A percentile compares a stretch with the other conserved stretches of the same genome.
These are phyloP conservation scores for Euzophera pinguis DNA, from an alignment of 2,888 invertebrate genomes.

Conservation along the genomic window DNA sequence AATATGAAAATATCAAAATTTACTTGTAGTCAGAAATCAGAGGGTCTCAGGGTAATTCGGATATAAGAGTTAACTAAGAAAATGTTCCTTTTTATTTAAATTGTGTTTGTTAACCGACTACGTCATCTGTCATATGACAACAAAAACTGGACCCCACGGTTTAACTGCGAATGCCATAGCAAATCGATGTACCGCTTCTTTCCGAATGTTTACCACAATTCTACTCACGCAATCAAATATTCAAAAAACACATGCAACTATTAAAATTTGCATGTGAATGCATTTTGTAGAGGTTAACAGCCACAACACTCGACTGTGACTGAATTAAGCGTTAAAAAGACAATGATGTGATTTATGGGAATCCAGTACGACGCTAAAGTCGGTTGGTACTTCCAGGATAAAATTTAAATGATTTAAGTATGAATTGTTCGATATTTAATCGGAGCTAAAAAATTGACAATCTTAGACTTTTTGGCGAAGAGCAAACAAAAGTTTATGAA, in stretches of 20 bases:
- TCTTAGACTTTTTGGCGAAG: too few relatives aligned
- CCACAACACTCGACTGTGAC: constrained; percentile 29
- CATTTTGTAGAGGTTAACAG: constrained; percentile 35
- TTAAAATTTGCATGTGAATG: constrained; percentile 44
- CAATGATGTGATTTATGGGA: constrained; percentile 29
- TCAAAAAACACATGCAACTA: constrained; percentile 37
- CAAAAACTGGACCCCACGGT: not conserved
- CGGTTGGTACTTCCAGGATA: too few relatives aligned
- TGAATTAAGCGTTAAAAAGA: constrained; percentile 32
- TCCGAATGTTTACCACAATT: constrained; percentile 38
- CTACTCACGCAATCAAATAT: constrained; percentile 59
- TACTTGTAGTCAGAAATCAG: too few relatives aligned
- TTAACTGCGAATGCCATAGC: constrained; percentile 22
- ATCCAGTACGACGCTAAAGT: too few relatives aligned
- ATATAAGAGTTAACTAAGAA: too few relatives aligned
- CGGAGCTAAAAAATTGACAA: too few relatives aligned
- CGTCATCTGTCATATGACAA: not conserved
- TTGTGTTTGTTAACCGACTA: not conserved
- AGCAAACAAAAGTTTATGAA: too few relatives aligned
- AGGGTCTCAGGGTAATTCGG: too few relatives aligned
- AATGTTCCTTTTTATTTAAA: not conserved
- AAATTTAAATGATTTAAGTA: too few relatives aligned
- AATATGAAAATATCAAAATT: too few relatives aligned
- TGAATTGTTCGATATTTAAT: too few relatives aligned
- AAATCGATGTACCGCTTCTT: constrained; percentile 36